Conservation (phyloP, 2,113 vertebrate species). For the Megaleporinus macrocephalus region DNA sequence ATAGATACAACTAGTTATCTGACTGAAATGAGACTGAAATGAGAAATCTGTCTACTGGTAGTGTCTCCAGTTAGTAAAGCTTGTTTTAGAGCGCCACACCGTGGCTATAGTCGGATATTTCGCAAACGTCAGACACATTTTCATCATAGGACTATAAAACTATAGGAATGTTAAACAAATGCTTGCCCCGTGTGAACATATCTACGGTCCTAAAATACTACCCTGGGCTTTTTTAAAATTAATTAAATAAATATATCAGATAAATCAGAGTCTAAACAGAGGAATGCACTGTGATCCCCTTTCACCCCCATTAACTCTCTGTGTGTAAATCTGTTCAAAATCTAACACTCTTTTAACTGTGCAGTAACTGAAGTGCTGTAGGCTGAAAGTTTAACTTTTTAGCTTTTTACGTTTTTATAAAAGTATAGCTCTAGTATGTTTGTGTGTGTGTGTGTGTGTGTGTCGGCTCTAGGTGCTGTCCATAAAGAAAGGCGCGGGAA, state of each 20-base stretch:
- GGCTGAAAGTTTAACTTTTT: neutral
- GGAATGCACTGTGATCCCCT: neutral
- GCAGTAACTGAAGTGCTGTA: neutral
- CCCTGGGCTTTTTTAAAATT: neutral
- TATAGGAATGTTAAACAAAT: neutral
- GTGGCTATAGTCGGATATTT: neutral
- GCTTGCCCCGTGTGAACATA: neutral
- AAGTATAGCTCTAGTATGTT: neutral
- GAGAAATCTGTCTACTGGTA: no score
- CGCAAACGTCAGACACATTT: neutral
- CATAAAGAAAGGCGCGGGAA: constrained; percentile 39
- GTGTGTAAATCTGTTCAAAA: neutral
- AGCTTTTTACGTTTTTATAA: neutral
- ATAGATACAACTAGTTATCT: no score
- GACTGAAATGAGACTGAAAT: no score
- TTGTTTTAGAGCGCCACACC: constrained; percentile 6
- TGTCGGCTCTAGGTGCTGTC: constrained; percentile 34
- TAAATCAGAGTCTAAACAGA: neutral
- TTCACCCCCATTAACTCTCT: neutral
- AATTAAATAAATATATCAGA: no score
- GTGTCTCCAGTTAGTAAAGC: neutral
- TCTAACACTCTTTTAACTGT: neutral
- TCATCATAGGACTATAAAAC: neutral
- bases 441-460: constrained; percentile 22
- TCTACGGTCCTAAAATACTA: neutral